Base-by-base conservation (phyloP, 2,113 vertebrate species). In the Salvator merianae region DNA sequence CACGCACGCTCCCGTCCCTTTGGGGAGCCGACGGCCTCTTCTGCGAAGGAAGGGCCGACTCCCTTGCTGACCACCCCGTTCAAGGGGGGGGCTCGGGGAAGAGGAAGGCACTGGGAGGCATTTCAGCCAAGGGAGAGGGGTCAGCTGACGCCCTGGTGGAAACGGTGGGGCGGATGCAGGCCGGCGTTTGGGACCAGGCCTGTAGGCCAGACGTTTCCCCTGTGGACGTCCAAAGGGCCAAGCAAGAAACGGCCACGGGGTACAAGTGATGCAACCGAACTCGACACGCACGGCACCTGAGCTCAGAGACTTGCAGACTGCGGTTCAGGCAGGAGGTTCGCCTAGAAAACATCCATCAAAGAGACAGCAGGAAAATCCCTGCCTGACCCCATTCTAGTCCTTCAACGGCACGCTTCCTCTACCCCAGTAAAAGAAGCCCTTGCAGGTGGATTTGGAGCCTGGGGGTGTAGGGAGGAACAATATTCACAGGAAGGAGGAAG, bases 161-260 rank as follows among this genome's bases (percentile, higher is more conserved):
- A 93, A 69, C 0, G 24, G 63, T 7, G 0, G 59, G 83, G 86
- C 88, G 88, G 92, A 93, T 93, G 89, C 90, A 62, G 91, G 84
- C 77, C 79, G 7, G 24, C 50, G 77, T 81, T 0, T 4, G 89
- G 79, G 83, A 84, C 85, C 28, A 3, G 90, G 81, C 85, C 90
- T 66, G 73, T 7, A 59, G 65, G 88, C 75, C 18, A 84, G 87
- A 84, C 88, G 85, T 89, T 93, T 93, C 91, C 91, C 92, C 36
- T 38, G 7, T 68, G 70, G 10, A n/a, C 1, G 12, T 86, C 80
- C 4, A 16, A 38, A 78, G 30, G 2, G 65, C 83, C 8, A 5
- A 36, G 82, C 53, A 9, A 1, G 73, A 32, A 9, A 71, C 63
- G 7, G 34, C 55, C 0, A 65, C 1, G 2, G 84, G 87, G 86